phyloP scores from a whole-genome alignment of 2,797 vertebrate genomes.

The Microctenopoma lineatum region DNA sequence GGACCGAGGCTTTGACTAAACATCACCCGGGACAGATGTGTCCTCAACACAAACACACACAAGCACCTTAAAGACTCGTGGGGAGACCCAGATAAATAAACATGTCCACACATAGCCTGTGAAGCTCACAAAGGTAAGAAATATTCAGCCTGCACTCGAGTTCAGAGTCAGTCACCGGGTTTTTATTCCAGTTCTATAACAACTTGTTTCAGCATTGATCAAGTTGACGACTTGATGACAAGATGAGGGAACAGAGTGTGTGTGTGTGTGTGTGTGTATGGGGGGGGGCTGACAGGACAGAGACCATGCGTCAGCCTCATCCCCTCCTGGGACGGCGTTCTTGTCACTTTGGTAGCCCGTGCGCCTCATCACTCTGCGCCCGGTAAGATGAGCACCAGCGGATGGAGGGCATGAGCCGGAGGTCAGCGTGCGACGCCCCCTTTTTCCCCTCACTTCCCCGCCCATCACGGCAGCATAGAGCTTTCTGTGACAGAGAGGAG shows the following conservation, averaged over 20 bases:
- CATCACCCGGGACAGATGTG: constrained; percentile 68
- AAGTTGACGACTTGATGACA: constrained; percentile 64
- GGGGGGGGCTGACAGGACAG: constrained; percentile 78
- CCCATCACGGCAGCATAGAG: constrained; percentile 52
- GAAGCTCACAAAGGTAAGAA: constrained; percentile 1
- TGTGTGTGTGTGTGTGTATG: neutral
- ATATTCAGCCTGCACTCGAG: no score
- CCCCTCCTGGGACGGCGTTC: constrained; percentile 82
- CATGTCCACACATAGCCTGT: neutral
- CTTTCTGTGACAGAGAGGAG: constrained; percentile 84
- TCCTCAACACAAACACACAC: constrained; percentile 56
- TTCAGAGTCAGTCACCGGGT: no score
- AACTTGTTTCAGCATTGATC: neutral
- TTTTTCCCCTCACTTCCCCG: constrained; percentile 20
- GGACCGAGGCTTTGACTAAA: constrained; percentile 52
- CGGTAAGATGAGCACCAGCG: constrained; percentile 79
- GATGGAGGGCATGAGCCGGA: constrained; percentile 48
- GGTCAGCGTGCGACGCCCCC: constrained; percentile 61
- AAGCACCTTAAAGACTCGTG: constrained; percentile 49
- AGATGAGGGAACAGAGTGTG: constrained; percentile 55
- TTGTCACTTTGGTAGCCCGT: constrained; percentile 87
- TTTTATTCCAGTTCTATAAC: no score
- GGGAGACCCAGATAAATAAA: constrained; percentile 22
- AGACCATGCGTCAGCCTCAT: constrained; percentile 72
- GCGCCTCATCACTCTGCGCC: constrained; percentile 74